Evolutionary conservation across 2,797 vertebrate genomes (phyloP), one percentile per base, ranked within the genome.

Genomic region (Anniella stebbinsi): DNA sequence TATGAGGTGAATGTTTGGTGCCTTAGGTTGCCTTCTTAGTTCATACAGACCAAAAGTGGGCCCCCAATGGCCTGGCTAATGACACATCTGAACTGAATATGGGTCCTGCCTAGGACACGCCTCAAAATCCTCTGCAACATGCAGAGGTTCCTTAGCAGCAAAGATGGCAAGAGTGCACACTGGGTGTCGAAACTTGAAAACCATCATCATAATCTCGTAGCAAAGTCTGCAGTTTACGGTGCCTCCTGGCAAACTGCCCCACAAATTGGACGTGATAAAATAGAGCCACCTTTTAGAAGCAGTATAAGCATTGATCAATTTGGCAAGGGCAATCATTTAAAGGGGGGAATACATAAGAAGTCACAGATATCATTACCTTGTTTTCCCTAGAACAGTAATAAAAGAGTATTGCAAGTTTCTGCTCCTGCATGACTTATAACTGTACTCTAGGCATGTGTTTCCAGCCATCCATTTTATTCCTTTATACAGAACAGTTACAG

Each of bases 391-490:
- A 0, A 0, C 72, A 93, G 83, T 33, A 92, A 92, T 75, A 90
- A 90, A 89, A 86, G 80, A 80, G 9, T 80, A 67, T 45, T 45
- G 41, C 57, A 88, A 83, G 78, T 88, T 69, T 60, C 33, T n/a
- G 28, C 78, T 51, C 48, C 30, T 75, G 83, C 60, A 88, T 90
- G 28, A 91, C 90, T 93, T 90, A 88, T 4, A 93, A 88, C 80
- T 87, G 87, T 82, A 92, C 91, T 94, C 51, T 81, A 86, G 21
- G 36, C 28, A 45, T 80, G 33, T 25, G 11, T 92, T 83, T 88
- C 82, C 80, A 92, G 78, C 66, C n/a, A 90, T 88, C 75, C 83
- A 94, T 93, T 91, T 89, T 73, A 86, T 85, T 90, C 60, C 63
- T 88, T 38, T n/a, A 23, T 90, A 9, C 70, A 15, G 67, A 88